Evolutionary conservation across 2,888 invertebrate species (phyloP).

Genomic region (Drosophila nr. medialis): DNA sequence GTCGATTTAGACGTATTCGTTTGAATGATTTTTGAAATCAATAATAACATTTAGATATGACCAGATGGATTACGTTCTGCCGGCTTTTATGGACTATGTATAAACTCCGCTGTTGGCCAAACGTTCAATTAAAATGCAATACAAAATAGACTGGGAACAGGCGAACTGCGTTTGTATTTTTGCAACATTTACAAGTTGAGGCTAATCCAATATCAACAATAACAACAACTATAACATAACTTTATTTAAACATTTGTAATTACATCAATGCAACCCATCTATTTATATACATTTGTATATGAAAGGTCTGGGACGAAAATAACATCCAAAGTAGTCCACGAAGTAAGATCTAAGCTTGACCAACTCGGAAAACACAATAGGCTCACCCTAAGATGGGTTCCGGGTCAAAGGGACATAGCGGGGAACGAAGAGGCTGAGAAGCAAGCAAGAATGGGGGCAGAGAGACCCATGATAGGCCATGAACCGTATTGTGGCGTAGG

Average conservation of each 20-base stretch:
- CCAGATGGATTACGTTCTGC: not conserved
- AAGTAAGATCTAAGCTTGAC: too few relatives aligned
- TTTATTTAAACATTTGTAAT: slow-evolving; percentile 26
- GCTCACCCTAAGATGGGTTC: too few relatives aligned
- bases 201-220: slow-evolving; percentile 4
- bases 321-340: too few relatives aligned
- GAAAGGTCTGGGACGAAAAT: not conserved
- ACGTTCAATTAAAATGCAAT: slow-evolving; percentile 49
- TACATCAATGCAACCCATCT: not conserved
- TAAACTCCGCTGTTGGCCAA: slow-evolving; percentile 28
- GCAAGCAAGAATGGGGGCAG: too few relatives aligned
- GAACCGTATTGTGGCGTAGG: too few relatives aligned
- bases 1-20: not conserved
- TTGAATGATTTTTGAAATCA: not conserved
- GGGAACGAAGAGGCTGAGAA: too few relatives aligned
- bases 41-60: not conserved
- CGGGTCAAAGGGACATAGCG: too few relatives aligned
- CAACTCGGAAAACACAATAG: too few relatives aligned
- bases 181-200: slow-evolving; percentile 33
- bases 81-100: slow-evolving; percentile 37
- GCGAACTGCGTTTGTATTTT: slow-evolving; percentile 22
- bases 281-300: not conserved
- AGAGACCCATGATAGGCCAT: too few relatives aligned
- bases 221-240: slow-evolving; percentile 21
- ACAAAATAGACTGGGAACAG: slow-evolving; percentile 43